Evolutionary conservation across 2,113 vertebrate species (phyloP).

Genomic region (Bettongia penicillata): DNA sequence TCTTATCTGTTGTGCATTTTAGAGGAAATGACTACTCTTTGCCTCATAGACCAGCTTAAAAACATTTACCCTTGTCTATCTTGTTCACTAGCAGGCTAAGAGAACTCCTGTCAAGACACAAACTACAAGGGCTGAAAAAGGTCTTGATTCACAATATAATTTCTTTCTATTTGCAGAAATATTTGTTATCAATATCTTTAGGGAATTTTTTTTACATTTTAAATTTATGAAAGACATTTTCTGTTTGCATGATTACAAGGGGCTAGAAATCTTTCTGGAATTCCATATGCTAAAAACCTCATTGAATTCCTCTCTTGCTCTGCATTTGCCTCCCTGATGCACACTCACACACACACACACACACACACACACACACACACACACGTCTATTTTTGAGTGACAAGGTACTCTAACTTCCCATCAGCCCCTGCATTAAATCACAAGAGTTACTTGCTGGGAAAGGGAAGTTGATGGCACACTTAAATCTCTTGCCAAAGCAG

Average conservation of each 20-base stretch:
- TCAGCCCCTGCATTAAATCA: too few species aligned
- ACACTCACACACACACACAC: not conserved
- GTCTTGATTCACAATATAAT: not conserved
- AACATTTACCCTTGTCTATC: not conserved
- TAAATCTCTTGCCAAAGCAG: not conserved
- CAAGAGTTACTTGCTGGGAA: too few species aligned
- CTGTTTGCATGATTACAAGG: not conserved
- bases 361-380: not conserved
- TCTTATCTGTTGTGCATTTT: not conserved
- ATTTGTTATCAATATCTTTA: not conserved
- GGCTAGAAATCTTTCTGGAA: not conserved
- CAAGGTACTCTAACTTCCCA: not conserved
- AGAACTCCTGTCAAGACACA: not conserved
- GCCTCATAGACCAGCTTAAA: not conserved
- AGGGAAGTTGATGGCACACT: not conserved
- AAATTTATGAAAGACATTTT: not conserved
- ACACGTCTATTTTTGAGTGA: not conserved
- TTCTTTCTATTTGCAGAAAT: not conserved
- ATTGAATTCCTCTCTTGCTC: not conserved
- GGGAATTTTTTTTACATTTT: not conserved
- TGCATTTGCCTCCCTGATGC: not conserved
- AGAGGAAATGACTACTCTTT: not conserved
- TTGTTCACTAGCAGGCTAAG: not conserved
- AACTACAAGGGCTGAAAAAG: not conserved
- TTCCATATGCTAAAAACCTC: not conserved